These are phyloP conservation scores for Xiphophorus birchmanni DNA, from an alignment of 2,797 vertebrate genomes.

Conservation along the genomic window DNA sequence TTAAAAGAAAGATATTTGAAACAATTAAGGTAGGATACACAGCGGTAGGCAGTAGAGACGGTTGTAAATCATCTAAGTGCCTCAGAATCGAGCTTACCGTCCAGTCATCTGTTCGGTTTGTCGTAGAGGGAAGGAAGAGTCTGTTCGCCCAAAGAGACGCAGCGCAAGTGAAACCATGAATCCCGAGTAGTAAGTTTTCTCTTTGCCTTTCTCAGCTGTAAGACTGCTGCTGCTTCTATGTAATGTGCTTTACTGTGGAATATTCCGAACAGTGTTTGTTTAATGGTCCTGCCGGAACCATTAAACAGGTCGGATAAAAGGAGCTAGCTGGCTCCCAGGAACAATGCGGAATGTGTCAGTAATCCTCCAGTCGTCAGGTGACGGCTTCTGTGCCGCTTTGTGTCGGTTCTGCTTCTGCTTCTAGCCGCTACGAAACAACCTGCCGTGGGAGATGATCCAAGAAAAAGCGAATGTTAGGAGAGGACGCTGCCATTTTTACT, in stretches of 20 bases:
- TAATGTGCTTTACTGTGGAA: neutral
- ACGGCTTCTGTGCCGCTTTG: neutral
- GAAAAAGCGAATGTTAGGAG: neutral
- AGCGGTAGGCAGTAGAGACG: neutral
- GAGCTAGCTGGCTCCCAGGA: slow-evolving; percentile 1
- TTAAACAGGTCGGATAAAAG: neutral
- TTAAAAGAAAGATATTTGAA: neutral
- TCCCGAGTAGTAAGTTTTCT: slow-evolving; percentile 93
- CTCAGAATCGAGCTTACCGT: neutral
- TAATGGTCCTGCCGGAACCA: neutral
- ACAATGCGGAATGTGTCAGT: slow-evolving; percentile 7
- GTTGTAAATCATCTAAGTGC: neutral
- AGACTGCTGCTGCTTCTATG: neutral
- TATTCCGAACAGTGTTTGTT: neutral
- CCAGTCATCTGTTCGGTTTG: slow-evolving; percentile 8
- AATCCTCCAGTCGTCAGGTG: neutral
- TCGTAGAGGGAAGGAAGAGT: slow-evolving; percentile 8
- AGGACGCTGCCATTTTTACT: neutral
- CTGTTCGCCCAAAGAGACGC: slow-evolving; percentile 1
- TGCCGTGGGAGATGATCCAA: neutral
- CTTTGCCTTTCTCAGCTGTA: neutral
- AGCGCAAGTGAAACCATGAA: slow-evolving; percentile 84
- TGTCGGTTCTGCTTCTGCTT: slow-evolving; percentile 1
- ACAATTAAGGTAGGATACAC: neutral
- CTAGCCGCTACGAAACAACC: neutral